Evolutionary conservation across 2,888 invertebrate genomes (phyloP), one percentile per base, ranked within the genome.

Genomic region (Zootermopsis nevadensis): DNA sequence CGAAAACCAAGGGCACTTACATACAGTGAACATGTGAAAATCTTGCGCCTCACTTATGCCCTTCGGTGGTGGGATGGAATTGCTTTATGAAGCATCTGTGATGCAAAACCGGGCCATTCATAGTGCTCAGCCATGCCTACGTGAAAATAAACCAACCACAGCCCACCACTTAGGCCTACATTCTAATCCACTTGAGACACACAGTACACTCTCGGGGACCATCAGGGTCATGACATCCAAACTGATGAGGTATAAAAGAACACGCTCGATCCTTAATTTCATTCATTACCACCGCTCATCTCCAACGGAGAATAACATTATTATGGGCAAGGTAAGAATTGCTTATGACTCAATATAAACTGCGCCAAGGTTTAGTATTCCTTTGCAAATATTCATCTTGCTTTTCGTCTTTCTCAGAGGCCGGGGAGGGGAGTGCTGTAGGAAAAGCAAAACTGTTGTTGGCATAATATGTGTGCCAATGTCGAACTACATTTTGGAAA

Each of bases 31-130:
- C 69, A 69, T 69, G 33, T 69, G 69, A 69, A 66, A 69, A 60
- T 27, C 60, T 60, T 60, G 19, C 53, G 53, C 24, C 22, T 53
- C 27, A 67, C 31, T 8, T 27, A 30, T n/a, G 30, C 69, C 33
- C 33, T 31, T 22, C 24, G 33, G 69, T 33, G 69, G 31, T 69
- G 69, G 69, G 69, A 30, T 69, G 69, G 69, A 69, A 33, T 30
- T 69, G 69, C 33, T 69, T n/a, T 31, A 31, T 69, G 66, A 66
- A 30, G 66, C 69, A 31, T 69, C 31, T 69, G 27, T 69, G 33
- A 69, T 69, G 69, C 69, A 69, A 60, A 60, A 69, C 69, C 69
- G 69, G 33, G 33, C 27, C 33, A 69, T 69, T 69, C 31, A 33
- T 15, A 69, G 69, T 69, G 27, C 22, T 12, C 69, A 69, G n/a